Evolutionary conservation across 2,888 invertebrate species (phyloP), one percentile per base, ranked within the genome.

Genomic region (Nephrocerus scutellatus): DNA sequence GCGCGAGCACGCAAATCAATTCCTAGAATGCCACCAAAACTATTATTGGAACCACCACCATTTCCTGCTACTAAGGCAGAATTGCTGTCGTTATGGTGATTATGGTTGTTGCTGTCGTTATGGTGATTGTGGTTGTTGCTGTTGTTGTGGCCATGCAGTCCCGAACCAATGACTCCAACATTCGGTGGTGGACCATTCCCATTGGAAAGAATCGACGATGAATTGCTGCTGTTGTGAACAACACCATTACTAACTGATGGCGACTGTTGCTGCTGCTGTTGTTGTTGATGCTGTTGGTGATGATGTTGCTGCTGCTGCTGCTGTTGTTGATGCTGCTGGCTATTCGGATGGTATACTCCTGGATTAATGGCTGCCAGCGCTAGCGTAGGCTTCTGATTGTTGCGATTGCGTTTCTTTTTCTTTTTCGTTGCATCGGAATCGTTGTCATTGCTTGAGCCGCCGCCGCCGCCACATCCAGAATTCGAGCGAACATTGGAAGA

Each of bases 371-470:
- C 71, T 9, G 75, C 74, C 28, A 79, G 70, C 2, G 79, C 74
- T 40, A 81, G 60, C 39, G 74, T 69, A 6, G 82, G 79, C 52
- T 77, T 70, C 44, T 74, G 72, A 57, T 78, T 76, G 54, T 78
- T 77, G 36, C 79, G 75, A 67, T 82, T 81, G 44, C 80, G 75
- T 48, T 80, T 77, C 60, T 79, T 79, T 57, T 78, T 79, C 63
- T 79, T 79, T 63, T 79, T 80, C 42, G 72, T 73, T 43, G 67
- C 70, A 24, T 74, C 71, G 32, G 77, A 77, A 28, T 73, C 74
- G 31, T 30, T 44, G 18, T 43, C 47, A 15, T 36, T 36, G 10
- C 6, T 25, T 7, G 26, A 7, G 5, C n/a, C 26, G 13, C 30
- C 32, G 25, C 22, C 23, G 6, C 7, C 32, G 25, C 22, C 23